Percentiles rank a stretch among this genome's conserved stretches.
phyloP scores from a whole-genome alignment of 2,888 invertebrate species.

The Cepaea hortensis region DNA sequence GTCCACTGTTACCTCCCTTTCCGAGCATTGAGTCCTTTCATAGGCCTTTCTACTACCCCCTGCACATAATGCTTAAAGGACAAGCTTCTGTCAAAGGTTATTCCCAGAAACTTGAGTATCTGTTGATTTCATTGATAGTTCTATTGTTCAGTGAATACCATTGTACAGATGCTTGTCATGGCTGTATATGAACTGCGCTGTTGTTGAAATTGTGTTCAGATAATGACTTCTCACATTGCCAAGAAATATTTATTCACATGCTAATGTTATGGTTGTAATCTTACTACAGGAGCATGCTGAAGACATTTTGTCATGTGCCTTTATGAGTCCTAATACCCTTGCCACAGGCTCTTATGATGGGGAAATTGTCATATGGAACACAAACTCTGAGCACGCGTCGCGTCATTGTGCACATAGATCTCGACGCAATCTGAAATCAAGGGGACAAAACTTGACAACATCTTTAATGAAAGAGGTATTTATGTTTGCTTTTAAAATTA shows the following conservation, averaged over 20 bases:
- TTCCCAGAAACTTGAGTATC: too few species aligned
- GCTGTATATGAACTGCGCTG: too few species aligned
- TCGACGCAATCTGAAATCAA: constrained; percentile 52
- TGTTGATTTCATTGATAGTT: too few species aligned
- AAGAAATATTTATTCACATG: background rate
- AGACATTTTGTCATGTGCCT: constrained; percentile 73
- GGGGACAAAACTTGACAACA: constrained; percentile 30
- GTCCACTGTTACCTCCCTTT: too few species aligned
- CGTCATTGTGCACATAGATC: constrained; percentile 68
- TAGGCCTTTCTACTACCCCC: too few species aligned
- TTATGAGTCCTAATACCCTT: constrained; percentile 70
- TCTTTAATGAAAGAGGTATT: constrained; percentile 26
- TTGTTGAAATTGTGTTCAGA: background rate
- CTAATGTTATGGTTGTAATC: background rate
- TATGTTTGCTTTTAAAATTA: too few species aligned
- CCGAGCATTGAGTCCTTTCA: too few species aligned
- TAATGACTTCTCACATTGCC: background rate
- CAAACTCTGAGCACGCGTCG: constrained; percentile 73
- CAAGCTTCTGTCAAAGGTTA: too few species aligned
- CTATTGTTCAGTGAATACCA: too few species aligned
- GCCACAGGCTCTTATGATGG: constrained; percentile 76
- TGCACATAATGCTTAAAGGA: too few species aligned
- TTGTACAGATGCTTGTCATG: too few species aligned
- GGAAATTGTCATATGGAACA: constrained; percentile 76
- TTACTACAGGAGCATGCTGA: constrained; percentile 72